Evolutionary conservation across 2,797 vertebrate species (phyloP), one percentile per base, ranked within the genome.

Genomic region (Crax fasciolata): DNA sequence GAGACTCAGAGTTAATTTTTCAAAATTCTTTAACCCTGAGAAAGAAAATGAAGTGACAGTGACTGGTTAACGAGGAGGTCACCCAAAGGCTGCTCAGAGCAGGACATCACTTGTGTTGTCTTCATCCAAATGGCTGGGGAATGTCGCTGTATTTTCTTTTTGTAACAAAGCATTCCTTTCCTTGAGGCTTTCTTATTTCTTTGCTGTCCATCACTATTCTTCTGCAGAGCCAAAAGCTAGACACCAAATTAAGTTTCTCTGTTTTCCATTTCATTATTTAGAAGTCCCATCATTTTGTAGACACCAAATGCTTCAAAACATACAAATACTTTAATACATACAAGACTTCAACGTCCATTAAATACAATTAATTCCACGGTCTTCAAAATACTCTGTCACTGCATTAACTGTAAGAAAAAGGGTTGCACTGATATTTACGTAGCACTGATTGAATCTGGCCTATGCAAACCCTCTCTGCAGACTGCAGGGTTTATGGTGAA

Each of bases 301-400:
- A 96, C 91, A 94, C 28, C 44, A 82, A 81, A 71, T 51, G 61
- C n/a, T 94, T 80, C 61, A 86, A 95, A 93, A 96, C 72, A 90
- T 59, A 94, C 74, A 93, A 93, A 94, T 71, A 77, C 35, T 91
- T 96, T 94, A 94, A 95, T 93, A 93, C 59, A 94, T 82, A 89
- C 44, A 93, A 73, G 35, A 67, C 73, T 76, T 88, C 87, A 91
- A 67, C 54, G 5, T 71, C 77, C 74, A 70, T 93, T 73, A 94
- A 92, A 95, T 88, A 92, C 35, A 51, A 62, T 91, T 68, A 65
- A 73, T 78, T 90, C 76, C 70, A 67, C 24, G 28, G 71, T 93
- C 67, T 79, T 95, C 73, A 70, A 91, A 91, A 73, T 54, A 75
- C 15, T 74, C 52, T 80, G 10, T 58, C 27, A 15, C n/a, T 61